Evolutionary conservation across 2,797 vertebrate genomes (phyloP).

Genomic region (Sphaeramia orbicularis): DNA sequence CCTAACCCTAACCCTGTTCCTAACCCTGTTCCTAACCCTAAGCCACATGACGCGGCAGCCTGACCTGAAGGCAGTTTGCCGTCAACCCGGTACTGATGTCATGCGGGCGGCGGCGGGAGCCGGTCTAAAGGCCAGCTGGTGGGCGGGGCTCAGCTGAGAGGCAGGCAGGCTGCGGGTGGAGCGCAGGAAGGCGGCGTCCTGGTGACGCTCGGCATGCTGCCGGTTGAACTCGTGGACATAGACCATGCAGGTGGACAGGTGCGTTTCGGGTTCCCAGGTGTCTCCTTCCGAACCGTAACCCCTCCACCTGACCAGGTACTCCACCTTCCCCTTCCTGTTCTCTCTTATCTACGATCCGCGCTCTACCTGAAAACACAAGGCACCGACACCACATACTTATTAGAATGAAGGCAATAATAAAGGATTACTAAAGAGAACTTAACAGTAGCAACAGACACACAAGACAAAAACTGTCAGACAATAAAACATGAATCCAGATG

Average conservation of each 20-base stretch:
- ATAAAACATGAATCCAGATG: no score
- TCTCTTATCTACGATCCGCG: conserved; percentile 93
- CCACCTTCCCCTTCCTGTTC: conserved; percentile 93
- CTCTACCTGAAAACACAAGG: no score
- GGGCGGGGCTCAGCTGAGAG: conserved; percentile 81
- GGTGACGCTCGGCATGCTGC: conserved; percentile 84
- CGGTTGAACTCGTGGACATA: conserved; percentile 95
- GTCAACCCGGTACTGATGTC: neutral
- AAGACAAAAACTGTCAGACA: no score
- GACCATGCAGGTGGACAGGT: conserved; percentile 93
- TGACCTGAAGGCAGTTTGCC: neutral
- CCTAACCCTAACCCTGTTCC: no score
- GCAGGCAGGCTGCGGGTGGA: conserved; percentile 90
- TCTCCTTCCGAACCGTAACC: conserved; percentile 94
- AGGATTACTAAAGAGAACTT: no score
- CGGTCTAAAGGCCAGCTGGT: conserved; percentile 88
- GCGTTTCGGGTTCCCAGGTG: conserved; percentile 96
- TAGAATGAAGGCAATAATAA: no score
- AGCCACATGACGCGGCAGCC: no score
- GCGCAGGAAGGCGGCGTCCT: conserved; percentile 84
- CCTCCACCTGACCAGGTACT: conserved; percentile 96
- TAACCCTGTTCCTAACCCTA: no score
- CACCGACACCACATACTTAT: no score
- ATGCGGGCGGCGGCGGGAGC: conserved; percentile 14
- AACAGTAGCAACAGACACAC: no score